Percentiles rank a stretch among this genome's conserved stretches.
phyloP scores from a whole-genome alignment of 2,888 invertebrate species.

The Cyclophora albipunctata region DNA sequence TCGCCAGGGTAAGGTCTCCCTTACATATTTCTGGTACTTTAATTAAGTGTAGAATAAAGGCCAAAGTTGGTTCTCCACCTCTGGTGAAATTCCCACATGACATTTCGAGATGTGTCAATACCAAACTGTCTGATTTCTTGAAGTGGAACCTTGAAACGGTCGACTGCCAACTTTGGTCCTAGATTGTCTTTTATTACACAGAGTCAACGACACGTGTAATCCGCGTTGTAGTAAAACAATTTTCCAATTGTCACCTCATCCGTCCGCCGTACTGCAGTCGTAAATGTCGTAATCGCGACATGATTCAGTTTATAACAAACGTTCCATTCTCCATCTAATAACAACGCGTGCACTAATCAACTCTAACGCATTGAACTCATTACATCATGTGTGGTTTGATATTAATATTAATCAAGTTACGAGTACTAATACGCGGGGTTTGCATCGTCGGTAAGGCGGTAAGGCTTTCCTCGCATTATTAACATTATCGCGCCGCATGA shows the following conservation, averaged over 20 bases:
- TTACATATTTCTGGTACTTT: constrained; percentile 2
- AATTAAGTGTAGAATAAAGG: no score
- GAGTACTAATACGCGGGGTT: constrained; percentile 19
- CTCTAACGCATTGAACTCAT: constrained; percentile 19
- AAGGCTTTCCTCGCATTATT: constrained; percentile 30
- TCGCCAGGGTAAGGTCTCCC: constrained; percentile 56
- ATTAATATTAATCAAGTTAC: constrained; percentile 10
- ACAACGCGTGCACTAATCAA: constrained; percentile 22
- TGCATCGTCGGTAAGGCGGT: constrained; percentile 12
- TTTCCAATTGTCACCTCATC: constrained; percentile 33
- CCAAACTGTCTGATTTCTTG: no score
- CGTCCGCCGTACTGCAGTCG: constrained; percentile 15
- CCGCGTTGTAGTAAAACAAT: constrained; percentile 34
- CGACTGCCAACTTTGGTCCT: no score
- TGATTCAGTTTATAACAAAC: constrained; percentile 16
- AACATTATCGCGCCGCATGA: constrained; percentile 21
- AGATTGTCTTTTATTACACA: background rate
- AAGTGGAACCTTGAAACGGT: no score
- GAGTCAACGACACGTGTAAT: constrained; percentile 29
- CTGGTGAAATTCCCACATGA: no score
- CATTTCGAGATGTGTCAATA: no score
- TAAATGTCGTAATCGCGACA: constrained; percentile 11
- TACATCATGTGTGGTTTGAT: constrained; percentile 27
- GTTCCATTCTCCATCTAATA: constrained; percentile 21
- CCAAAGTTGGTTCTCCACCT: no score